Evolutionary conservation across 1,140 invertebrate genomes (phyloP).

Genomic region (Mizuhopecten yessoensis): DNA sequence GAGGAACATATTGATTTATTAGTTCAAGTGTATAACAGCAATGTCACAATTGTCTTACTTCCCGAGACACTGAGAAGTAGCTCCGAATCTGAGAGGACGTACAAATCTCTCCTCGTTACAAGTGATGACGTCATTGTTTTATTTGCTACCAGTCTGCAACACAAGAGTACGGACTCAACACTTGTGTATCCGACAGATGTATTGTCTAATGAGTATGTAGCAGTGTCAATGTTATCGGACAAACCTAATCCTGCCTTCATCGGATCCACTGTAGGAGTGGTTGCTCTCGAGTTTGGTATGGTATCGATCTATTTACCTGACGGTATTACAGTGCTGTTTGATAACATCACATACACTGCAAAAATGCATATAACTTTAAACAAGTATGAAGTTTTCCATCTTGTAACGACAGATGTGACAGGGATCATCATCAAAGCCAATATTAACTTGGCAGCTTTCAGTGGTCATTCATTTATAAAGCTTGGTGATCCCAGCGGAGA

Average conservation of each 20-base stretch:
- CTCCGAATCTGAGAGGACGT: background rate
- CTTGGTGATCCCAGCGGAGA: background rate
- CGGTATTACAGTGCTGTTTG: background rate
- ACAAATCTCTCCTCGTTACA: background rate
- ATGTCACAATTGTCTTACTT: background rate
- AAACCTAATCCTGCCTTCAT: background rate
- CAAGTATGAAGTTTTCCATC: slow-evolving; percentile 5
- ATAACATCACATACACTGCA: background rate
- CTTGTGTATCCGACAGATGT: background rate
- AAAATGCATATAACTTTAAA: background rate
- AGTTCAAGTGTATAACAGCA: background rate
- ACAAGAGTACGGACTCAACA: background rate
- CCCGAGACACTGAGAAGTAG: background rate
- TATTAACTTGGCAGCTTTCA: background rate
- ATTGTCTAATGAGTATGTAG: background rate
- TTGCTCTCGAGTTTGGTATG: background rate
- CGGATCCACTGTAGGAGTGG: background rate
- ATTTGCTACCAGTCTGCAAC: background rate
- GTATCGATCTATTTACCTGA: background rate
- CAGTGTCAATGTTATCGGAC: background rate
- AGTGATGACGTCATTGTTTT: slow-evolving; percentile 19
- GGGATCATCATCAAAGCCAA: background rate
- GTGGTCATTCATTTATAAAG: background rate
- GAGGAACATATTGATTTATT: background rate
- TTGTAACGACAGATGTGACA: background rate